These are phyloP conservation scores for Pyrgus malvae DNA, from an alignment of 2,888 invertebrate species.

Conservation along the genomic window DNA sequence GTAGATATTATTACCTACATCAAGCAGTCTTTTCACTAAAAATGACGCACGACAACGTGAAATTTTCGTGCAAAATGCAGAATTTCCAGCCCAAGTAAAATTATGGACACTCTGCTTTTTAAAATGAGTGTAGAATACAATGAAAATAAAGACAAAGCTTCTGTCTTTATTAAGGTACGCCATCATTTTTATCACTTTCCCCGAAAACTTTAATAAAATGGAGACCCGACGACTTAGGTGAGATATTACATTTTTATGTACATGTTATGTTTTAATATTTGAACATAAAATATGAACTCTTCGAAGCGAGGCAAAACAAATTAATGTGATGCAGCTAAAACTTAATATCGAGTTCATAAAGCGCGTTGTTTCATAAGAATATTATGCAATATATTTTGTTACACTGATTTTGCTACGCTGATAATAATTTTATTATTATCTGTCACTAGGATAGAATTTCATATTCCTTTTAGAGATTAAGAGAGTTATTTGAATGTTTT, in stretches of 20 bases:
- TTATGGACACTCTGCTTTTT: slow-evolving; percentile 4
- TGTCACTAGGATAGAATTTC: too few relatives aligned
- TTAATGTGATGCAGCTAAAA: not conserved
- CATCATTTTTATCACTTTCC: slow-evolving; percentile 74
- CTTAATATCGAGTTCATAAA: not conserved
- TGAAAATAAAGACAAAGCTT: slow-evolving; percentile 61
- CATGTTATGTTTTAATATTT: slow-evolving; percentile 60
- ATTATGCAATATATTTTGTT: not conserved
- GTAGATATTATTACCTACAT: too few relatives aligned
- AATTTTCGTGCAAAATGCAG: slow-evolving; percentile 1
- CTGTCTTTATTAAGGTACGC: slow-evolving; percentile 50
- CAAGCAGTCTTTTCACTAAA: too few relatives aligned
- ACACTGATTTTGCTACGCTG: not conserved
- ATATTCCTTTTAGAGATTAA: too few relatives aligned
- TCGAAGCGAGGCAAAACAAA: not conserved
- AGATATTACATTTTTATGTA: slow-evolving; percentile 70
- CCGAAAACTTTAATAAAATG: slow-evolving; percentile 72
- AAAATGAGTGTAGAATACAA: slow-evolving; percentile 41
- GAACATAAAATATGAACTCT: slow-evolving; percentile 23
- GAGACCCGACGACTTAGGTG: slow-evolving; percentile 53
- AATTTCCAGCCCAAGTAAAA: slow-evolving; percentile 7
- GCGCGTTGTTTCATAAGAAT: not conserved
- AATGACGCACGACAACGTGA: too few relatives aligned
- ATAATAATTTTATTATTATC: too few relatives aligned
- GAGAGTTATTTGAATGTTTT: too few relatives aligned